These are phyloP conservation scores for Raphicerus campestris DNA, from an alignment of 2,113 vertebrate genomes.

Conservation along the genomic window DNA sequence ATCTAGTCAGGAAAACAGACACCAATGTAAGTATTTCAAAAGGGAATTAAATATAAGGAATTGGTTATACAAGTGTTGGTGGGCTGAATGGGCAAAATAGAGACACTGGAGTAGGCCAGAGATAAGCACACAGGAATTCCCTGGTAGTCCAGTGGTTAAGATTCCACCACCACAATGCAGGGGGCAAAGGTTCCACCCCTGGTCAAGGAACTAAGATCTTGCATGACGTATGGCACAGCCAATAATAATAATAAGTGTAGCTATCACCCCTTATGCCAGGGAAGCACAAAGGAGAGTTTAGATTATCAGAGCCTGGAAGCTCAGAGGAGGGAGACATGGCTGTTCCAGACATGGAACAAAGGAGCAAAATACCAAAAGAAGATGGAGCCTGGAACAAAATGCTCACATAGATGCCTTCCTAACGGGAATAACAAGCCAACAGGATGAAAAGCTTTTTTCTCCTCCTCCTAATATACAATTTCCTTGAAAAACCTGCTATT, in stretches of 20 bases:
- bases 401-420: not conserved
- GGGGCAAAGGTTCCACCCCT: not conserved
- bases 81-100: not conserved
- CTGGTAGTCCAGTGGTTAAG: not conserved
- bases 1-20: not conserved
- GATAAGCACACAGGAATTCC: not conserved
- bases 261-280: not conserved
- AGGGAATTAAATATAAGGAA: slow-evolving; percentile 5
- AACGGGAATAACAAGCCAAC: not conserved
- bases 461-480: not conserved
- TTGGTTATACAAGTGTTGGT: not conserved
- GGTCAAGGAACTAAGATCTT: not conserved
- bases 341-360: not conserved
- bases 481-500: not conserved
- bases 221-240: not conserved
- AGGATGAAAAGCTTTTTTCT: not conserved
- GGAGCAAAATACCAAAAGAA: not conserved
- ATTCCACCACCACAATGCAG: not conserved
- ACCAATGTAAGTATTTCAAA: not conserved
- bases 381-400: not conserved
- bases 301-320: not conserved
- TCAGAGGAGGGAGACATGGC: not conserved
- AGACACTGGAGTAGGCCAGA: not conserved
- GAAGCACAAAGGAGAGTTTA: not conserved
- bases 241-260: not conserved